Conservation (phyloP, 2,888 invertebrate species). For the Gymnocheta viridis region DNA sequence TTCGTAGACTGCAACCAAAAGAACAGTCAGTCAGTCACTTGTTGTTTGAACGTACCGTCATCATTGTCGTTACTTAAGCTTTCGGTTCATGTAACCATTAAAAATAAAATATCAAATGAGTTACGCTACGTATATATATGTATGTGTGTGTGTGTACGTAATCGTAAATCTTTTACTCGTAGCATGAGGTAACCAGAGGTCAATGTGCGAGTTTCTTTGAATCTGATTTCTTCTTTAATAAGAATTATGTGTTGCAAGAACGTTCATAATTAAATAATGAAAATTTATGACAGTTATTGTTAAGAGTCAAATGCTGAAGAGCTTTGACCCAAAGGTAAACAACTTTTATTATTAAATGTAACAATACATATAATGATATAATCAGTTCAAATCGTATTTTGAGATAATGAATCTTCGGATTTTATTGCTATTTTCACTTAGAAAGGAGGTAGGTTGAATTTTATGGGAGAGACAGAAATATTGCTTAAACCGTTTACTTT, state of each 20-base stretch:
- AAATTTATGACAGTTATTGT: constrained; percentile 22
- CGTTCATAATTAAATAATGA: neutral
- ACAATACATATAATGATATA: too few relatives aligned
- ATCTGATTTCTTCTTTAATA: neutral
- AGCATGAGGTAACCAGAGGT: constrained; percentile 50
- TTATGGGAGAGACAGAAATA: too few relatives aligned
- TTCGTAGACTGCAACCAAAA: constrained; percentile 15
- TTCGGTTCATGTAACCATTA: constrained; percentile 30
- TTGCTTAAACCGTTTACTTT: too few relatives aligned
- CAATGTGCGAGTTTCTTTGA: constrained; percentile 23
- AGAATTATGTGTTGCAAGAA: constrained; percentile 20
- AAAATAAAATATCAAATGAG: constrained; percentile 50
- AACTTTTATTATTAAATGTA: too few relatives aligned
- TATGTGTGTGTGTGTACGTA: neutral
- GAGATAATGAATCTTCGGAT: too few relatives aligned
- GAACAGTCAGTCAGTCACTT: too few relatives aligned
- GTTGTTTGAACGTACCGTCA: constrained; percentile 55
- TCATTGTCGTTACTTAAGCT: constrained; percentile 19
- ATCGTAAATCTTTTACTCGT: neutral
- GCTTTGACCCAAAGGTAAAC: neutral
- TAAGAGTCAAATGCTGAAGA: neutral
- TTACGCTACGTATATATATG: too few relatives aligned
- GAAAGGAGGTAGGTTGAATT: too few relatives aligned
- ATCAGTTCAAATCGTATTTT: too few relatives aligned
- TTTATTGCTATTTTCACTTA: too few relatives aligned